Base-by-base conservation (phyloP, 2,888 invertebrate genomes). In the Hirtodrosophila duncani region DNA sequence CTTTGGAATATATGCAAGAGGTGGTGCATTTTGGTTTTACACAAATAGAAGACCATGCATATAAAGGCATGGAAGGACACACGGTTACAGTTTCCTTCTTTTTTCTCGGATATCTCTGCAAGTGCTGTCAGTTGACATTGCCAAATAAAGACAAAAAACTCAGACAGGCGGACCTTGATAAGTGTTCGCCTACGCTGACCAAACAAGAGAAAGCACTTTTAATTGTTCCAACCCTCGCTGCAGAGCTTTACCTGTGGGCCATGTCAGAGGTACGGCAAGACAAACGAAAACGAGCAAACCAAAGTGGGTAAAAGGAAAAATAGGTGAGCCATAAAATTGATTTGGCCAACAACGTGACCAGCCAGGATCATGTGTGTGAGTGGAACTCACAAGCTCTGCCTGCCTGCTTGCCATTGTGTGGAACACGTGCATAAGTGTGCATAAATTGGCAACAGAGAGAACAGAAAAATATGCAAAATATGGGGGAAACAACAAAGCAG, bases 41-140 rank as follows among this genome's bases (percentile, higher is more conserved):
- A n/a, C n/a, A n/a, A n/a, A n/a, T n/a, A n/a, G n/a, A n/a, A n/a
- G n/a, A n/a, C n/a, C n/a, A n/a, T n/a, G n/a, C n/a, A n/a, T n/a
- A n/a, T n/a, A n/a, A n/a, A n/a, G n/a, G n/a, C n/a, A n/a, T n/a
- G n/a, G n/a, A n/a, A n/a, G n/a, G n/a, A n/a, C n/a, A n/a, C n/a
- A n/a, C n/a, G n/a, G n/a, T n/a, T n/a, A n/a, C n/a, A n/a, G n/a
- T n/a, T n/a, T n/a, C n/a, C n/a, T n/a, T n/a, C n/a, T n/a, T n/a
- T n/a, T n/a, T n/a, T n/a, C n/a, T n/a, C n/a, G n/a, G n/a, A n/a
- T n/a, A n/a, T n/a, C n/a, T n/a, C n/a, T n/a, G n/a, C n/a, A n/a
- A n/a, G n/a, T 67, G 75, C 58, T 72, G 68, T 53, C 63, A 65
- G 50, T 67, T 77, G 77, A 69, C 71, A 74, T 80, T 82, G 71